Percentiles rank a stretch among this genome's conserved stretches.
phyloP scores from a whole-genome alignment of 2,797 vertebrate species.

The Enteromius fasciolatus region DNA sequence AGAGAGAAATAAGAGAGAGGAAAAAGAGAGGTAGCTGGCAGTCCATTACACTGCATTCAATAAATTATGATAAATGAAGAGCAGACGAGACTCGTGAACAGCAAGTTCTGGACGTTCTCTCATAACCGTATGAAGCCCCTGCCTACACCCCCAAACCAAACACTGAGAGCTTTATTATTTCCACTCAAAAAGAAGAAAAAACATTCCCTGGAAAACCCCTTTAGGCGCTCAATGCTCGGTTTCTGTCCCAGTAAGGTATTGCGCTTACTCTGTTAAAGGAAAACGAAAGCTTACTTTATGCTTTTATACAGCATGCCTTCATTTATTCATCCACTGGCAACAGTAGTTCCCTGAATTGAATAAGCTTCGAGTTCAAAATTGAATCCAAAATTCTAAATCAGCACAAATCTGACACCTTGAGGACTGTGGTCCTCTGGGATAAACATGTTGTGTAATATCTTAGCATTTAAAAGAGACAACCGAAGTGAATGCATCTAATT shows the following conservation, averaged over 20 bases:
- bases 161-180: conserved; percentile 49
- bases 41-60: conserved; percentile 49
- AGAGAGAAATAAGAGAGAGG: neutral
- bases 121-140: conserved; percentile 13
- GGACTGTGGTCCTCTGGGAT: conserved; percentile 39
- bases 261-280: neutral
- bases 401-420: conserved; percentile 41
- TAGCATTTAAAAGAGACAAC: conserved; percentile 27
- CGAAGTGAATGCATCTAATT: neutral
- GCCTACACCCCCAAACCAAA: conserved; percentile 39
- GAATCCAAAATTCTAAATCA: conserved; percentile 54
- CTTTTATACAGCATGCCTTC: neutral
- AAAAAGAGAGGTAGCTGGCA: conserved; percentile 43
- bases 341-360: conserved; percentile 45
- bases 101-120: conserved; percentile 32
- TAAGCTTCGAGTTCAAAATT: conserved; percentile 57
- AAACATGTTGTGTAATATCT: conserved; percentile 65
- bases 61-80: conserved; percentile 58
- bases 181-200: conserved; percentile 41
- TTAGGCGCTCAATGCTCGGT: conserved; percentile 34
- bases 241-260: conserved; percentile 16
- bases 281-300: neutral
- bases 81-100: conserved; percentile 26
- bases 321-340: neutral
- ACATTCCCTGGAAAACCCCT: conserved; percentile 55